Conservation (phyloP, 2,888 invertebrate species). For the Acrobasis repandana region DNA sequence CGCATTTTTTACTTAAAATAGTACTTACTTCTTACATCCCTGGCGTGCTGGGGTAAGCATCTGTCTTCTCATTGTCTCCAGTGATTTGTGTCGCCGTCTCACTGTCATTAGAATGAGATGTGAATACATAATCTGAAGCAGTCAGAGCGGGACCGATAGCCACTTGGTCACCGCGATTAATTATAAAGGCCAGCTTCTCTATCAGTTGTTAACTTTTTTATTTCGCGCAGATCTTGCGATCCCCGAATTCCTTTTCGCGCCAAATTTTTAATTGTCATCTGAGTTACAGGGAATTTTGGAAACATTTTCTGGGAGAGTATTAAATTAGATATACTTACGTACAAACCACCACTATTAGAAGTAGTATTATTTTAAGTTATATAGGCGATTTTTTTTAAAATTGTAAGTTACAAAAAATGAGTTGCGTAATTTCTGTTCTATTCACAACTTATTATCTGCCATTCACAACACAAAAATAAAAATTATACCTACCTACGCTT, state of each 20-base stretch:
- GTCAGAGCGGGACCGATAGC: conserved; percentile 42
- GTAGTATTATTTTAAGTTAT: too few relatives aligned
- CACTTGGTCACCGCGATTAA: conserved; percentile 55
- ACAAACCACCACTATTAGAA: too few relatives aligned
- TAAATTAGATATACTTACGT: too few relatives aligned
- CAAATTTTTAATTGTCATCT: conserved; percentile 65
- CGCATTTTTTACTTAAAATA: not conserved
- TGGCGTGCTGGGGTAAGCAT: conserved; percentile 45
- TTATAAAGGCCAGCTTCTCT: conserved; percentile 62
- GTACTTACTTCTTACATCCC: conserved; percentile 31
- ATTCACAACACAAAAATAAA: too few relatives aligned
- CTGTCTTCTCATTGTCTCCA: conserved; percentile 62
- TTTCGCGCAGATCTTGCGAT: conserved; percentile 53
- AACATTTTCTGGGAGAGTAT: not conserved
- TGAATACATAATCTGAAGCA: conserved; percentile 31
- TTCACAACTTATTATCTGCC: too few relatives aligned
- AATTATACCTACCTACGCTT: too few relatives aligned
- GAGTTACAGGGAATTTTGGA: conserved; percentile 39
- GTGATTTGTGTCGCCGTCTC: conserved; percentile 65
- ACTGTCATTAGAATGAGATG: conserved; percentile 39
- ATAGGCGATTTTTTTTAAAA: too few relatives aligned
- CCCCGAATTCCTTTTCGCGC: conserved; percentile 64
- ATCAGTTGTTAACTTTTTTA: conserved; percentile 62
- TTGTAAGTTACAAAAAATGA: too few relatives aligned
- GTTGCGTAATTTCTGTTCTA: too few relatives aligned